Conservation (phyloP, 2,113 vertebrate species). For the Mesoclemmys tuberculata region DNA sequence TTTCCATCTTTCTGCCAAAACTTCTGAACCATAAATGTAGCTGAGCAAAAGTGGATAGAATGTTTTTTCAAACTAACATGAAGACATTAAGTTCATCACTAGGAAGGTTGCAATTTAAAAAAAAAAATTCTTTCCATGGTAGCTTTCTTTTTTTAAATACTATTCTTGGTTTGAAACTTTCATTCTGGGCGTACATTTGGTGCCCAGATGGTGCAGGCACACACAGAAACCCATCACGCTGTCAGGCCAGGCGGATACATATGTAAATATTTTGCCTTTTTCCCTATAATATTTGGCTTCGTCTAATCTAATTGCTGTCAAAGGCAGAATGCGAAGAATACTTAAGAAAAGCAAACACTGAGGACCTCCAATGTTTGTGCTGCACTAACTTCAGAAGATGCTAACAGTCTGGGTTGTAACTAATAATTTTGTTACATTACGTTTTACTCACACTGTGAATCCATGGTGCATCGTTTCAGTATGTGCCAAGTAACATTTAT, state of each 20-base stretch:
- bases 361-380: slow-evolving; percentile 44
- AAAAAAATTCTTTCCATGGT: slow-evolving; percentile 3
- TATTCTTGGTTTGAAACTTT: slow-evolving; percentile 71
- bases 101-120: background rate
- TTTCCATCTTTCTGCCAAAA: slow-evolving; percentile 8
- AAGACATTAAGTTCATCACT: background rate
- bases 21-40: slow-evolving; percentile 22
- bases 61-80: background rate
- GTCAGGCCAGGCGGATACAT: slow-evolving; percentile 80
- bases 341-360: slow-evolving; percentile 67
- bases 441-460: slow-evolving; percentile 23
- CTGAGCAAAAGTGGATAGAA: background rate
- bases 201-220: slow-evolving; percentile 82
- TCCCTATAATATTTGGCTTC: slow-evolving; percentile 80
- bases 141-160: slow-evolving; percentile 34
- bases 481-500: background rate
- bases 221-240: slow-evolving; percentile 78
- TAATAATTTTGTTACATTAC: slow-evolving; percentile 54
- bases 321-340: slow-evolving; percentile 69
- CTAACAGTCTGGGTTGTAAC: slow-evolving; percentile 15
- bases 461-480: background rate
- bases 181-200: slow-evolving; percentile 74
- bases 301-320: slow-evolving; percentile 81
- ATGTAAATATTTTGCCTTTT: slow-evolving; percentile 83
- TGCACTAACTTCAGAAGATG: slow-evolving; percentile 44